Evolutionary conservation across 2,113 vertebrate species (phyloP).

Genomic region (Rostratula benghalensis): DNA sequence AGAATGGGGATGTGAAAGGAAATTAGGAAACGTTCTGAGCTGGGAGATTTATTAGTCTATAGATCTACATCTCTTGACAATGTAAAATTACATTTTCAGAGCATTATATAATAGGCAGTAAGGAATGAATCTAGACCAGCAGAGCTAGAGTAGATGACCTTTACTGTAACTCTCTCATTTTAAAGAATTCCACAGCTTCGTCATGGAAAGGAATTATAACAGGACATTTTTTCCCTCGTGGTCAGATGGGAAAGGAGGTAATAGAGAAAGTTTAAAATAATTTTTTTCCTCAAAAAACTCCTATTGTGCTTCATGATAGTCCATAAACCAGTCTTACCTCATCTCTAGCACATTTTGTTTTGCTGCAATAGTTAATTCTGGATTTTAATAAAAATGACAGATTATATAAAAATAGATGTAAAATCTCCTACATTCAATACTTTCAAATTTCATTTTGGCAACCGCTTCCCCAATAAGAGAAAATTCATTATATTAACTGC

Average conservation of each 20-base stretch:
- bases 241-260: background rate
- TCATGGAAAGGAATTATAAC: background rate
- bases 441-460: background rate
- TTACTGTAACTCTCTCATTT: background rate
- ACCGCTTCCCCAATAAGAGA: background rate
- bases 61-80: background rate
- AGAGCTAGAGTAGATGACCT: conserved; percentile 8
- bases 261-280: background rate
- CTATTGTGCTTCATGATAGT: background rate
- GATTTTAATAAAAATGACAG: background rate
- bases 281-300: background rate
- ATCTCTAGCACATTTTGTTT: background rate
- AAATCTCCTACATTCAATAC: background rate
- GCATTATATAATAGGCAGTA: background rate
- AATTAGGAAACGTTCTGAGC: conserved; percentile 33
- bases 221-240: background rate
- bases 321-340: background rate
- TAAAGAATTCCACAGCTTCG: background rate
- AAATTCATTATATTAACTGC: background rate
- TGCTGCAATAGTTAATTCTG: background rate
- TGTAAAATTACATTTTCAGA: conserved; percentile 31
- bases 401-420: background rate
- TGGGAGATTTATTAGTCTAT: conserved; percentile 18
- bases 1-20: background rate
- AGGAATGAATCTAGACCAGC: conserved; percentile 13